Base-by-base conservation (phyloP, 1,140 invertebrate species). In the Orussus abietinus region DNA sequence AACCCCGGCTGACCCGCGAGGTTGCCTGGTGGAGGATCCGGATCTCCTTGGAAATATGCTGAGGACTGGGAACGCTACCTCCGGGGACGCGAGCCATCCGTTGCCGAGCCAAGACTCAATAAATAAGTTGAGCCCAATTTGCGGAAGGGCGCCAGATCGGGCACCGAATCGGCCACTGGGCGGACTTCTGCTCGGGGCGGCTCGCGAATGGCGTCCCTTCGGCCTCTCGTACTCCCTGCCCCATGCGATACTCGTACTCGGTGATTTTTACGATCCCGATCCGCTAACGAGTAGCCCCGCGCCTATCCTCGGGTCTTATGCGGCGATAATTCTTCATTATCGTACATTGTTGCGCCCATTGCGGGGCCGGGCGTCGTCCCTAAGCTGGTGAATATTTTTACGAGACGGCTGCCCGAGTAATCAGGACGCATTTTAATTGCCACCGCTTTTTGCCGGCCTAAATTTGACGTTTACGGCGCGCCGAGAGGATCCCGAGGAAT, bases 261-360 rank as follows among this genome's bases (percentile, higher is more conserved):
- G 51, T 63, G 65, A 67, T 69, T 71, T 70, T 70, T 71, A 71
- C 57, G 69, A 63, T 55, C 62, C 26, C 38, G 53, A 60, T 50
- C 42, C 47, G 55, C 59, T 71, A 71, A 72, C 69, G 68, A 71
- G 69, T 62, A 52, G 49, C 50, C 55, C 55, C 28, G 54, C 55
- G 39, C 49, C 62, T 66, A 68, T 60, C 58, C 20, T 22, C 37
- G 47, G 47, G 38, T 60, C 68, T 69, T 71, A 69, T 59, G 63
- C 59, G 64, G 59, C 58, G 67, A 72, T 72, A 72, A 72, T 72
- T 72, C 68, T 72, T 72, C 69, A 72, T 72, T 72, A 72, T 68
- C 59, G 66, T 62, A 70, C 66, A 72, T 72, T 72, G 66, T 72
- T 69, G 66, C 62, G 59, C 11, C 31, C 38, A 26, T 30, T 10